Evolutionary conservation across 2,113 vertebrate genomes (phyloP), one percentile per base, ranked within the genome.

Genomic region (Vulpes lagopus): DNA sequence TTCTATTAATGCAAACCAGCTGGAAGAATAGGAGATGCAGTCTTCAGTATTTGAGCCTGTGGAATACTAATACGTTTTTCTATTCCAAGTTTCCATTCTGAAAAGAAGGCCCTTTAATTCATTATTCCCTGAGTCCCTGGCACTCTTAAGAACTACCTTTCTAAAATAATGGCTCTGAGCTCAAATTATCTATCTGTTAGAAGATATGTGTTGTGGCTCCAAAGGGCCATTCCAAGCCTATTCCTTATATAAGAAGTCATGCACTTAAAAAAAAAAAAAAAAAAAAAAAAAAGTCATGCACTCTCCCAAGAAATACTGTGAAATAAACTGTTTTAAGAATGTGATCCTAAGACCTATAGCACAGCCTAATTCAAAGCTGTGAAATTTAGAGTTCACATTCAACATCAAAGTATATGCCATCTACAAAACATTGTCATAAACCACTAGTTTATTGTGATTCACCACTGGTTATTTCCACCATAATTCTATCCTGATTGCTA

Each of bases 1-100:
- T 93, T 97, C 91, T 95, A 93, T 55, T 98, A 98, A 98, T 88
- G 92, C 69, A 96, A 98, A 98, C 96, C 97, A 98, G 92, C 62
- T 98, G 96, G 59, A 96, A 71, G 80, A 93, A 49, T 49, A 76
- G 87, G 71, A 80, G 57, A 90, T 23, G 30, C 25, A 82, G 43
- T 95, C 96, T 93, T 90, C 95, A 94, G 74, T 95, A 82, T 74
- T 55, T 91, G 88, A 89, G 69, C 71, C 87, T 57, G 71, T 91
- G 32, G 84, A 90, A 91, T 85, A 97, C 89, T 94, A 94, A 95
- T 57, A 43, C 38, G 8, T 95, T 87, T 82, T 92, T 74, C 80
- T 51, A 59, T 80, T 97, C 94, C 87, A 97, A 97, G 83, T 96
- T 98, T 98, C 90, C 84, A 96, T 60, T 94, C 80, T 96, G 57